Conservation (phyloP, 2,113 vertebrate genomes). For the Psilopsiagon aymara region DNA sequence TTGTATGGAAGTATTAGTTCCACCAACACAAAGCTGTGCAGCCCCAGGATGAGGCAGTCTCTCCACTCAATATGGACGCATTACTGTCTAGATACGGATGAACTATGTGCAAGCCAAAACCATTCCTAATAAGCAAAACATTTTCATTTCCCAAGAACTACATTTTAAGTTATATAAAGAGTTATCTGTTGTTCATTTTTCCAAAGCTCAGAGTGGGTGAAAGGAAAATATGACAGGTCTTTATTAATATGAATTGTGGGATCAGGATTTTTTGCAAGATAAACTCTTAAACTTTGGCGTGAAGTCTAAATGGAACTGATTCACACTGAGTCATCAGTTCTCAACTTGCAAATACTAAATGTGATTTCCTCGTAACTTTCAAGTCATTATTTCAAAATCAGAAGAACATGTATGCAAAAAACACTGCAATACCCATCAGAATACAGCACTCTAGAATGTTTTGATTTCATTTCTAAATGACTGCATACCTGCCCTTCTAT, state of each 20-base stretch:
- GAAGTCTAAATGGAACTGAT: background rate
- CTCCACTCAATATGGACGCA: background rate
- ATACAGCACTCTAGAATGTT: background rate
- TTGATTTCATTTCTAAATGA: background rate
- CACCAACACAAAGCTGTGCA: background rate
- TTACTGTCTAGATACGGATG: background rate
- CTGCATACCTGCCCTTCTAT: slow-evolving; percentile 83
- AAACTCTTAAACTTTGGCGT: background rate
- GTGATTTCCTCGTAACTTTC: background rate
- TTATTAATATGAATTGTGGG: background rate
- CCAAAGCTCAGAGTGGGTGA: background rate
- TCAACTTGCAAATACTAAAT: background rate
- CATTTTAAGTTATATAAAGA: background rate
- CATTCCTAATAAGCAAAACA: background rate
- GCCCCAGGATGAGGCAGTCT: background rate
- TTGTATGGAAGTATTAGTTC: background rate
- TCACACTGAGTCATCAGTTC: background rate
- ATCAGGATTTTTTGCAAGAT: background rate
- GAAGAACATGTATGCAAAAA: background rate
- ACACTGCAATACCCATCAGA: background rate
- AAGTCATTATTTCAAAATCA: background rate
- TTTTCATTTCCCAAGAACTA: background rate
- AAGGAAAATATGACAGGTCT: background rate
- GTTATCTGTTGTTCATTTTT: background rate
- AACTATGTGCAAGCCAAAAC: background rate